Evolutionary conservation across 2,113 vertebrate genomes (phyloP), one percentile per base, ranked within the genome.

Genomic region (Bothrops jararaca): DNA sequence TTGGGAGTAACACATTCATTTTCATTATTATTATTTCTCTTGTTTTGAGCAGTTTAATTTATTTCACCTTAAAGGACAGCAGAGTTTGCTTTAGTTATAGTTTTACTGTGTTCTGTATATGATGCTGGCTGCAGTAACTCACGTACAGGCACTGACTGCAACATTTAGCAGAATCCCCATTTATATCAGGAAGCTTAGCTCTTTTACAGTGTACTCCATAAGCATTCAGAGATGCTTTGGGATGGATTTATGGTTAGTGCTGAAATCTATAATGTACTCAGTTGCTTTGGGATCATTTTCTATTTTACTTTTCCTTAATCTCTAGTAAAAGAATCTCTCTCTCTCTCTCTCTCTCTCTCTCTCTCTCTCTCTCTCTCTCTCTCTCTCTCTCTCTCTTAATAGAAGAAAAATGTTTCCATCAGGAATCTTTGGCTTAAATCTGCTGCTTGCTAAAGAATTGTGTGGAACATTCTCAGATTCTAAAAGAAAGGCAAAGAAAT

Each of bases 291-390:
- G 74, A 45, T 90, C 39, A 6, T 80, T 57, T 91, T 88, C 29
- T 91, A 1, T 91, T 93, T 80, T 91, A 93, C 74, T 74, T 80
- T 86, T 34, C 90, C 87, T 93, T 93, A 88, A 91, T 93, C 86
- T 86, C 92, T 92, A 90, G 89, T 92, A 85, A 90, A 92, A 92
- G 74, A 54, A 86, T 45, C n/a, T 56, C 54, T 56, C 54, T 56
- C 54, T 4, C 54, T 56, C 53, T 54, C 53, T 18, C 53, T 54
- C 53, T 3, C 53, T 3, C 53, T 4, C 53, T 54, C 53, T 54
- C 53, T 18, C 53, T 54, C 12, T 18, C 53, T 18, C 12, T 20
- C 54, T 54, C 48, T 48, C 48, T 48, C 48, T 48, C 48, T 48
- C 48, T 48, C 48, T 48, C 48, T 48, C 48, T 6, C 5, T 7